Base-by-base conservation (phyloP, 2,797 vertebrate species). In the Ataeniobius toweri region DNA sequence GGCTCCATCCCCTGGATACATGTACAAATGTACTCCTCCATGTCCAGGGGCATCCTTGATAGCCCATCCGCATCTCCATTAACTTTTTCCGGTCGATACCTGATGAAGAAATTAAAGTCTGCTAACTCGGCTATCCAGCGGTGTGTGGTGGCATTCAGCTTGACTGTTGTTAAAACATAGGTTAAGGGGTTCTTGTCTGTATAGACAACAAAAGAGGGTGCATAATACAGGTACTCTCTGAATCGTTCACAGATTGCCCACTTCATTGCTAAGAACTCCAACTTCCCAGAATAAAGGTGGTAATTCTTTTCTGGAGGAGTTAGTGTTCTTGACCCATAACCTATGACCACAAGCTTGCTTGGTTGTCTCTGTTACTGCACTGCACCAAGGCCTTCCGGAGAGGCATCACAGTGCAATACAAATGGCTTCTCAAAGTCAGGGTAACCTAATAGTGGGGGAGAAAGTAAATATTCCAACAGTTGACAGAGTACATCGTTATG, bases 41-140 rank as follows among this genome's bases (percentile, higher is more conserved):
- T 73, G 13, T 73, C 24, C 12, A 74, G 72, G n/a, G 72, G 72
- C 55, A 74, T 59, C 28, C 55, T 55, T 22, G 71, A 72, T 14
- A 72, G 55, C 16, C 55, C 39, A 28, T 59, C 24, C 0, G 72
- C 55, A 36, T 74, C 55, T 9, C 55, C 72, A 59, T 74, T 63
- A 8, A 31, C 73, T 36, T 63, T 65, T 6, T 56, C 58, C 1
- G 39, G 56, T 24, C 28, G 31, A 4, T 73, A 56, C 12, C 18
- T 74, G 8, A 75, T 63, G 10, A 20, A 48, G 16, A 74, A 74
- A 22, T 74, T 58, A 12, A 75, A 74, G 26, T 63, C 44, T 20
- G 73, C 73, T 28, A 74, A 26, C 13, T 74, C 41, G 8, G 41
- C 56, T 20, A 63, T 74, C 58, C 58, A 74, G 14, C n/a, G 24